A percentile compares a stretch with the other conserved stretches of the same genome.
Evolutionary conservation across 2,888 invertebrate species (phyloP).

Genomic region (Synergus laeviventris): DNA sequence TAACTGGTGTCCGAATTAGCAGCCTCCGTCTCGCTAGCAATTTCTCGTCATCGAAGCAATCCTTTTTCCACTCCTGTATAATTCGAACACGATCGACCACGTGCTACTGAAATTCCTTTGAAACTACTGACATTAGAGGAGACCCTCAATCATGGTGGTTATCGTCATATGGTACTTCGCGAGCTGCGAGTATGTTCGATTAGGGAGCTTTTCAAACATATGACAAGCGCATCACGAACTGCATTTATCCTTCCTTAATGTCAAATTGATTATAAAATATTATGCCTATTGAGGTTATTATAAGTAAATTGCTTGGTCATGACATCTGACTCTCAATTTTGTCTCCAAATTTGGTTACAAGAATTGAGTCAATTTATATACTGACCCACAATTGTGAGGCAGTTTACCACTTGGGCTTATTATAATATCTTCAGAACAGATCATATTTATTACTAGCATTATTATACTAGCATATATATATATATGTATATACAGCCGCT

Average conservation of each 20-base stretch:
- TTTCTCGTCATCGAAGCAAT: slow-evolving; percentile 55
- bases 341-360: background rate
- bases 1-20: slow-evolving; percentile 56
- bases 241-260: slow-evolving; percentile 8
- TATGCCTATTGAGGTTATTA: background rate
- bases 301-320: background rate
- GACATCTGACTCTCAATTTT: background rate
- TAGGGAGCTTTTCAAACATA: slow-evolving; percentile 53
- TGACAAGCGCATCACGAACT: slow-evolving; percentile 60
- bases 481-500: too few relatives aligned
- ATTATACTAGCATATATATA: too few relatives aligned
- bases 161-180: slow-evolving; percentile 65
- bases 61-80: slow-evolving; percentile 47
- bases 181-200: slow-evolving; percentile 44
- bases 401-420: too few relatives aligned
- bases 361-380: too few relatives aligned
- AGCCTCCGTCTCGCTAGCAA: slow-evolving; percentile 59
- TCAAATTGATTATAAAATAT: background rate
- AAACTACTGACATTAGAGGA: slow-evolving; percentile 55
- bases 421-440: too few relatives aligned
- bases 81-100: slow-evolving; percentile 45
- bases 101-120: slow-evolving; percentile 60
- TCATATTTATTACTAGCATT: too few relatives aligned
- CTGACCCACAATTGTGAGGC: too few relatives aligned
- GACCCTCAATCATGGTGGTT: slow-evolving; percentile 52